Conservation (phyloP, 2,888 invertebrate species). For the Mythimna albipuncta region DNA sequence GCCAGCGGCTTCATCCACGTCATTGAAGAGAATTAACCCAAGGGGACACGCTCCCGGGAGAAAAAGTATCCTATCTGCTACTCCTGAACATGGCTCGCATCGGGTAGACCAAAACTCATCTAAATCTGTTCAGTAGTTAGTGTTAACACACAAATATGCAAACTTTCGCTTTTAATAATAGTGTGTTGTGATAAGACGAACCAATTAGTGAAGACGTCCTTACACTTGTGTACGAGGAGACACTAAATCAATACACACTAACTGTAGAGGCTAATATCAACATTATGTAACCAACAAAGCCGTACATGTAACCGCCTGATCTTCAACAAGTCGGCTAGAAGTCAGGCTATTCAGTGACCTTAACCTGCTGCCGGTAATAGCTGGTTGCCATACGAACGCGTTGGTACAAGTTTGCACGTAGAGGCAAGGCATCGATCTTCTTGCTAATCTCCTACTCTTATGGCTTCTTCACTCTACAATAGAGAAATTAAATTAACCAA, state of each 20-base stretch:
- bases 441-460: conserved; percentile 62
- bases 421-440: conserved; percentile 62
- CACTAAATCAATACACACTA: conserved; percentile 14
- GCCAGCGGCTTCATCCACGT: no score
- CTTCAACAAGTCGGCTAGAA: conserved; percentile 39
- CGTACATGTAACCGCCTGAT: conserved; percentile 44
- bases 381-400: conserved; percentile 34
- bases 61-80: no score
- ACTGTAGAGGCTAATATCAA: background rate
- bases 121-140: no score
- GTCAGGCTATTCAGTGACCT: conserved; percentile 34
- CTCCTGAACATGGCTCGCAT: no score
- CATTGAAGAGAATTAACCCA: no score
- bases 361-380: conserved; percentile 37
- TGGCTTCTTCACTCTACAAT: conserved; percentile 63
- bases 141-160: no score
- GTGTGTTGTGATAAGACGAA: background rate
- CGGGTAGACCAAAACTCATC: no score
- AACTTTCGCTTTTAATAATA: no score
- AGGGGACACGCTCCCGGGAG: no score
- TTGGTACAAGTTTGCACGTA: conserved; percentile 48
- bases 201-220: background rate
- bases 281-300: conserved; percentile 35
- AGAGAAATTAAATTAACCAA: conserved; percentile 55
- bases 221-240: background rate